Evolutionary conservation across 2,113 vertebrate species (phyloP).

Genomic region (Nothoprocta pentlandii): DNA sequence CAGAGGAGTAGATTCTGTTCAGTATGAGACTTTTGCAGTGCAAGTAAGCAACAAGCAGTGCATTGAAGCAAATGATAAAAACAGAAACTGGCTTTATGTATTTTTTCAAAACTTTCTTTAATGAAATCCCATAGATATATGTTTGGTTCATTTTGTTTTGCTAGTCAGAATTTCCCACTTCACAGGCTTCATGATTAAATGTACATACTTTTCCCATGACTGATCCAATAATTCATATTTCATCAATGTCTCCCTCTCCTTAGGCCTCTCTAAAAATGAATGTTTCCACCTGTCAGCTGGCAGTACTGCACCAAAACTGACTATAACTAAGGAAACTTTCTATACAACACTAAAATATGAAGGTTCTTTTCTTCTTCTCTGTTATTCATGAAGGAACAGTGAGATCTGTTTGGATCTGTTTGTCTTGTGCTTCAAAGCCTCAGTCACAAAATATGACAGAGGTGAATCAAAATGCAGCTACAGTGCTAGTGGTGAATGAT

Average conservation of each 20-base stretch:
- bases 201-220: background rate
- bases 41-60: background rate
- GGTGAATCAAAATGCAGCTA: background rate
- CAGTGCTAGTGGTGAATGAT: background rate
- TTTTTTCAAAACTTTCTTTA: background rate
- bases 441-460: background rate
- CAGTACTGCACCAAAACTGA: background rate
- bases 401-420: background rate
- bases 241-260: background rate
- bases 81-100: background rate
- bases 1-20: slow-evolving; percentile 1
- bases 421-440: background rate
- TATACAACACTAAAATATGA: background rate
- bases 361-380: background rate
- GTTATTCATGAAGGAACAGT: background rate
- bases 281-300: background rate
- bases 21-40: background rate
- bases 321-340: background rate
- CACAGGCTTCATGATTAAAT: background rate
- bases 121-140: background rate
- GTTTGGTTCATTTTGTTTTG: background rate
- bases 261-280: background rate
- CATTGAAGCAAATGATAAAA: background rate
- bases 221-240: background rate
- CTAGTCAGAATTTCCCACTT: background rate